A percentile compares a stretch with the other conserved stretches of the same genome.
Evolutionary conservation across 2,888 invertebrate species (phyloP).

Genomic region (Eupithecia pulchellata): DNA sequence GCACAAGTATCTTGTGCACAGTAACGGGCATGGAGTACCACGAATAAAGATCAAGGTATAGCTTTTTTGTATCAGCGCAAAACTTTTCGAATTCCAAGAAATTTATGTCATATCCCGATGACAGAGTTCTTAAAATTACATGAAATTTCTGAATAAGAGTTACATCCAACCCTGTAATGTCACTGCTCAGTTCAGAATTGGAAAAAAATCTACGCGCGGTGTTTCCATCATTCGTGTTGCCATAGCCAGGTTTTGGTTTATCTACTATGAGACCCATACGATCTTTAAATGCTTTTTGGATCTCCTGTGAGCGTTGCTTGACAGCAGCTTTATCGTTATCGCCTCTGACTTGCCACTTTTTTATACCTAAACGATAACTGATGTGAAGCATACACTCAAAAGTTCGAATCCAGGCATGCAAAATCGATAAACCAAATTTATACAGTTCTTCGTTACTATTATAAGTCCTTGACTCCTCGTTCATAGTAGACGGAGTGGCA

Average conservation of each 20-base stretch:
- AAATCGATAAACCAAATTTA: constrained; percentile 31
- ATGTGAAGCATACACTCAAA: constrained; percentile 24
- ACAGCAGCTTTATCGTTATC: constrained; percentile 1
- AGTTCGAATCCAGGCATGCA: constrained; percentile 13
- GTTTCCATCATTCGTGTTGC: constrained; percentile 29
- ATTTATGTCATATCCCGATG: constrained; percentile 29
- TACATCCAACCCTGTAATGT: constrained; percentile 26
- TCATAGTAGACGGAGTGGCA: constrained; percentile 19
- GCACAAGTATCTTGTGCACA: constrained; percentile 33
- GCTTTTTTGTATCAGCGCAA: constrained; percentile 13
- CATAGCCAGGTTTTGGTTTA: constrained; percentile 20
- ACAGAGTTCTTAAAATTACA: constrained; percentile 15
- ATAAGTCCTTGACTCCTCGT: constrained; percentile 15
- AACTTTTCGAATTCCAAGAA: constrained; percentile 28
- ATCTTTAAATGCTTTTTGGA: neutral
- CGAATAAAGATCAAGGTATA: constrained; percentile 36
- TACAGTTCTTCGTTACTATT: constrained; percentile 26
- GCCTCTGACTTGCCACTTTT: constrained; percentile 19
- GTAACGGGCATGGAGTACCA: constrained; percentile 34
- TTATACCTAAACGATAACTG: constrained; percentile 18
- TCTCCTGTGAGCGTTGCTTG: neutral
- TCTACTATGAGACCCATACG: constrained; percentile 21
- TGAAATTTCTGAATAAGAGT: constrained; percentile 10
- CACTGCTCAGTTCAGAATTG: constrained; percentile 7
- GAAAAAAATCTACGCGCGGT: constrained; percentile 20